phyloP scores from a whole-genome alignment of 2,113 vertebrate species.

The Saccopteryx bilineata region DNA sequence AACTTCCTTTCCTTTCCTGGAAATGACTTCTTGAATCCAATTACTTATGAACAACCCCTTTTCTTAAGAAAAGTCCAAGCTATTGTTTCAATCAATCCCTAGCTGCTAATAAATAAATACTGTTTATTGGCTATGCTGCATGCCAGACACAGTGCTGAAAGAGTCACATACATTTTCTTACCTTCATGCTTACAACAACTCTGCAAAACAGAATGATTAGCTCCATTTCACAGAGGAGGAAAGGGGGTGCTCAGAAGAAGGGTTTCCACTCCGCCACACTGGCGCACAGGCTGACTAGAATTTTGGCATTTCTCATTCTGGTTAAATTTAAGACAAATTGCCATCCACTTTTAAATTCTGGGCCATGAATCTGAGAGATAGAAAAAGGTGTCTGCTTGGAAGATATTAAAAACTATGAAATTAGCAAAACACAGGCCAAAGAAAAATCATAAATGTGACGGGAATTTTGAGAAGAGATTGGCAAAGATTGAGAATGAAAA shows the following conservation, averaged over 20 bases:
- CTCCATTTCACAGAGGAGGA: constrained; percentile 15
- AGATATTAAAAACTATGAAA: neutral
- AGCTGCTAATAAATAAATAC: constrained; percentile 36
- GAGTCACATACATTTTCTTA: constrained; percentile 36
- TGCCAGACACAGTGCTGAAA: neutral
- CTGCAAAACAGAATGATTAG: neutral
- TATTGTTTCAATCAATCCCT: neutral
- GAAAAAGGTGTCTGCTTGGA: neutral
- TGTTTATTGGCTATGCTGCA: constrained; percentile 18
- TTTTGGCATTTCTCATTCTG: neutral
- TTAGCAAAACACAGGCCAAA: neutral
- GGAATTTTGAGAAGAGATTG: neutral
- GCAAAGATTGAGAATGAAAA: neutral
- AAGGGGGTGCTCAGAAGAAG: neutral
- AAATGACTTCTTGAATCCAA: constrained; percentile 45
- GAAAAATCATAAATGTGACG: neutral
- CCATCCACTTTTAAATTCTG: constrained; percentile 14
- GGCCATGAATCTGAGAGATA: neutral
- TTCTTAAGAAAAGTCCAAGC: constrained; percentile 10
- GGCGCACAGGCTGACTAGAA: neutral
- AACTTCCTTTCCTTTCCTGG: constrained; percentile 43
- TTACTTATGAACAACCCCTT: neutral
- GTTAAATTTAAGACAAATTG: neutral
- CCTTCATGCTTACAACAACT: neutral
- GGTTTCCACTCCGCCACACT: neutral